These are phyloP conservation scores for Ageneiosus marmoratus DNA, from an alignment of 2,113 vertebrate genomes.

Conservation along the genomic window DNA sequence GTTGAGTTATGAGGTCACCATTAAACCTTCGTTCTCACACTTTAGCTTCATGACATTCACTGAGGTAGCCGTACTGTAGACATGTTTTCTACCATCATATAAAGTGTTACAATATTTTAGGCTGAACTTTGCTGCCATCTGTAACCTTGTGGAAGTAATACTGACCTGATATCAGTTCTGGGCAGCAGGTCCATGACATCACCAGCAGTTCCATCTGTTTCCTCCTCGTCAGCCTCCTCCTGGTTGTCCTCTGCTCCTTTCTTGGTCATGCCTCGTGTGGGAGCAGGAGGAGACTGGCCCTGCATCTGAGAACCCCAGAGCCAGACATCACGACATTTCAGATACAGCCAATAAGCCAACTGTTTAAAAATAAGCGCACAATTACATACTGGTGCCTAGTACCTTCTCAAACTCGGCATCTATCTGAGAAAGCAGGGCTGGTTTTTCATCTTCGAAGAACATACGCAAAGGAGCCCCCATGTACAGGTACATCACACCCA, in stretches of 20 bases:
- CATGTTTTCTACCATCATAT: too few species aligned
- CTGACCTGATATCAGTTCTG: constrained; percentile 86
- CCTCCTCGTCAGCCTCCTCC: constrained; percentile 80
- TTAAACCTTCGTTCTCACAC: too few species aligned
- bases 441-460: constrained; percentile 98
- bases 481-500: constrained; percentile 95
- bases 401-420: constrained; percentile 98
- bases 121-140: neutral
- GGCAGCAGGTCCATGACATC: constrained; percentile 93
- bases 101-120: neutral
- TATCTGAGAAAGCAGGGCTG: constrained; percentile 92
- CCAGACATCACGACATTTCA: neutral
- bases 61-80: too few species aligned
- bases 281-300: constrained; percentile 84
- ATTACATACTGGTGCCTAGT: neutral
- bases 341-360: neutral
- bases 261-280: constrained; percentile 75
- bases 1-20: too few species aligned
- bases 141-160: neutral
- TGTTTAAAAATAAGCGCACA: neutral
- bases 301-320: constrained; percentile 78
- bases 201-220: constrained; percentile 77
- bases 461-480: constrained; percentile 91
- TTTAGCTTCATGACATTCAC: too few species aligned
- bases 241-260: constrained; percentile 64